These are phyloP conservation scores for Aplodontia rufa DNA, from an alignment of 2,113 vertebrate species.

Conservation along the genomic window DNA sequence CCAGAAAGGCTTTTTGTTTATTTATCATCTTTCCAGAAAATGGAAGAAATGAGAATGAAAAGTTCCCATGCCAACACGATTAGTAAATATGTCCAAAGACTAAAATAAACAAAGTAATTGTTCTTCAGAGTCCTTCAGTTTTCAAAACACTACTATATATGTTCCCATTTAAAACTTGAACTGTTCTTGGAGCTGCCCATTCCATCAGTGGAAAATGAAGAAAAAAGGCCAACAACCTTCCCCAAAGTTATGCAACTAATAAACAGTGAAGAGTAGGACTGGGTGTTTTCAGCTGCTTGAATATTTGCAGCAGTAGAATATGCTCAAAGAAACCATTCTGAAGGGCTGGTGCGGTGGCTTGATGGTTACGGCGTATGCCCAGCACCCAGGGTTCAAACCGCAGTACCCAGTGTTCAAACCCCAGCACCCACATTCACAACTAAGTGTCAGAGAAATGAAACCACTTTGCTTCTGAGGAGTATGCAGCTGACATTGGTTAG, in stretches of 20 bases:
- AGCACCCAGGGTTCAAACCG: no score
- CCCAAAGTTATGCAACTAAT: neutral
- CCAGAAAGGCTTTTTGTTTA: neutral
- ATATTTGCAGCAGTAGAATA: neutral
- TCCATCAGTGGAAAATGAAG: neutral
- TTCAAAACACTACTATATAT: neutral
- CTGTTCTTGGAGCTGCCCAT: neutral
- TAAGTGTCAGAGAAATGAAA: no score
- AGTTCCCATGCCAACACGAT: neutral
- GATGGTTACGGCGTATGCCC: no score
- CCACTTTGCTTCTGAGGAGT: neutral
- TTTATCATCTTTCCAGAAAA: slow-evolving; percentile 23
- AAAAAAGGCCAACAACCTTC: neutral
- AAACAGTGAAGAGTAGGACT: neutral
- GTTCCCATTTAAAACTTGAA: slow-evolving; percentile 1
- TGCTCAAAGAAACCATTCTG: neutral
- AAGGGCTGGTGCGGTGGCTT: no score
- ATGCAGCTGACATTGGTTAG: neutral
- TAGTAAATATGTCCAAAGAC: neutral
- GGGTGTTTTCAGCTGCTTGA: neutral
- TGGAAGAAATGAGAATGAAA: neutral
- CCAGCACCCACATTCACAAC: no score
- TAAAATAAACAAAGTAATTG: neutral
- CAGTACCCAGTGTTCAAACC: no score
- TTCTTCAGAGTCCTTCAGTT: neutral